Percentiles rank a stretch among this genome's conserved stretches.
Evolutionary conservation across 2,888 invertebrate species (phyloP).

Genomic region (Hemicrepidius hirtus): DNA sequence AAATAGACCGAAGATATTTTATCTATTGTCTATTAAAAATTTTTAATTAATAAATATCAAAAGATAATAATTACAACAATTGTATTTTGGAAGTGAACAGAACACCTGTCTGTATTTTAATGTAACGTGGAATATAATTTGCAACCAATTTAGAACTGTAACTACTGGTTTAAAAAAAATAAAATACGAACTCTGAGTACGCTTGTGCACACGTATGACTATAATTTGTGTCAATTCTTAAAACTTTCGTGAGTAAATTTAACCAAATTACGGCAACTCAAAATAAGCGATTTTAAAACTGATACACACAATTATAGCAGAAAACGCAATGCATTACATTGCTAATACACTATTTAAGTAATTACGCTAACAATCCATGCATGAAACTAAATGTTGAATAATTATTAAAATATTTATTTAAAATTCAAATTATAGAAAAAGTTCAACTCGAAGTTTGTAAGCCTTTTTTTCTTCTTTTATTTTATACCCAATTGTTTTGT

Average conservation of each 20-base stretch:
- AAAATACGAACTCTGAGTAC: conserved; percentile 4
- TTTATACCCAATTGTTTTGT: no score
- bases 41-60: no score
- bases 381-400: conserved; percentile 38
- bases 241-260: conserved; percentile 37
- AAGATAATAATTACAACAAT: no score
- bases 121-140: background rate
- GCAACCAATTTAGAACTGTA: conserved; percentile 4
- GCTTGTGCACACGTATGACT: conserved; percentile 16
- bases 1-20: no score
- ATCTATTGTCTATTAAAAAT: no score
- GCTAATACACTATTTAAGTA: conserved; percentile 30
- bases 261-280: conserved; percentile 37
- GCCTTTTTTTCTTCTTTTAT: background rate
- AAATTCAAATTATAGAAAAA: background rate
- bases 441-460: background rate
- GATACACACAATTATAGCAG: conserved; percentile 41
- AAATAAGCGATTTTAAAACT: conserved; percentile 40
- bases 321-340: conserved; percentile 40
- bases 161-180: background rate
- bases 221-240: conserved; percentile 25
- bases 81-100: no score
- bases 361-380: conserved; percentile 43
- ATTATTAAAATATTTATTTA: conserved; percentile 34
- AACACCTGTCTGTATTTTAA: conserved; percentile 4